Base-by-base conservation (phyloP, 1,140 invertebrate species). In the Caenorhabditis remanei region DNA sequence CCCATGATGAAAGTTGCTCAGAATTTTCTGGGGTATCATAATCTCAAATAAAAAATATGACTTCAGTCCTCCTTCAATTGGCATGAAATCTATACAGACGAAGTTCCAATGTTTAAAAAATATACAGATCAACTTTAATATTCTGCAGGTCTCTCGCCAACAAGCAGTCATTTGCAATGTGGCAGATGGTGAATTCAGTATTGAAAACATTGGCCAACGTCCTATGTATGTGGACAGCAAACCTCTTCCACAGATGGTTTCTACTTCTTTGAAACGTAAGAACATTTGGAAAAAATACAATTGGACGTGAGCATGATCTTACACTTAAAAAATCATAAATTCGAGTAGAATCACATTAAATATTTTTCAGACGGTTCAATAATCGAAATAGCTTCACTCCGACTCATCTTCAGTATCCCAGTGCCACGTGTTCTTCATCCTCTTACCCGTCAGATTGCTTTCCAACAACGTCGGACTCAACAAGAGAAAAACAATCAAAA, bases 181-280 rank as follows among this genome's bases (percentile, higher is more conserved):
- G 40, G n/a, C 5, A 0, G 71, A 79, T 0, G 46, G 53, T 21
- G n/a, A 50, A 9, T 79, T 79, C 71, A 50, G 19, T 8, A 79
- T 79, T 50, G 19, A 79, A n/a, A 79, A 79, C 24, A 50, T 79
- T n/a, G 71, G 71, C 21, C 71, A 79, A 24, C 71, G 71, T 8
- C 13, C 21, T n/a, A 79, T 79, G n/a, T 79, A 50, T 24, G 71
- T 79, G 19, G 71, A 79, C 40, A 79, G 71, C 21, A 79, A 79
- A n/a, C 71, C 71, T n/a, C 46, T 79, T 4, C 71, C 71, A 8
- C 71, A 79, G 19, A 79, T 79, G 71, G 71, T 79, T 1, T 14
- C 71, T 11, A 79, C 71, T 24, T 79, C 71, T 2, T 53, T 79
- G 21, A 79, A 43, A 50, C 43, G 71, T 79, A 43, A 5, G 46